These are phyloP conservation scores for Eupeodes latifasciatus DNA, from an alignment of 2,888 invertebrate species.

Conservation along the genomic window DNA sequence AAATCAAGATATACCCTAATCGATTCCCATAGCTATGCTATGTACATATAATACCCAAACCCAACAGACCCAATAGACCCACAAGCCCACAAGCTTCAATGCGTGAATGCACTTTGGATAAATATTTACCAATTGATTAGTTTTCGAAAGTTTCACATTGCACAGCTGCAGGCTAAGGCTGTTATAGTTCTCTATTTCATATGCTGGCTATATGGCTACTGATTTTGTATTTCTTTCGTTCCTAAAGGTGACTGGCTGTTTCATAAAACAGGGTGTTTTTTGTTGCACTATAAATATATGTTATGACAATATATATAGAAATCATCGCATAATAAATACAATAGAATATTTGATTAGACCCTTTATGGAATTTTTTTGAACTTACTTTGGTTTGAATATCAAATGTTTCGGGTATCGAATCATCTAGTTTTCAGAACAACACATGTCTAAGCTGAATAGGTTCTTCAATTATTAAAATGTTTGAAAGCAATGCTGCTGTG, in stretches of 20 bases:
- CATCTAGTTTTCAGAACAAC: too few species aligned
- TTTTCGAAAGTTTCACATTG: conserved; percentile 60
- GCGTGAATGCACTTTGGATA: conserved; percentile 75
- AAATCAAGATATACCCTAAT: conserved; percentile 73
- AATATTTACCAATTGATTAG: conserved; percentile 76
- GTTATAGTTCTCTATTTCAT: conserved; percentile 9
- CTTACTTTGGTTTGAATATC: too few species aligned
- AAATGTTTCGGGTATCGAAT: too few species aligned
- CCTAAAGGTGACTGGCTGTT: not conserved
- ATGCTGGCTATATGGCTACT: not conserved
- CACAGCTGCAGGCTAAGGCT: conserved; percentile 9
- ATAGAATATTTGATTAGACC: too few species aligned
- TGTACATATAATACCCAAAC: too few species aligned
- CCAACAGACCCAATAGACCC: conserved; percentile 24
- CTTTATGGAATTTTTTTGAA: too few species aligned
- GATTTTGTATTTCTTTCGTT: not conserved
- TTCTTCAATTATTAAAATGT: too few species aligned
- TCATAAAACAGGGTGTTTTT: conserved; percentile 17
- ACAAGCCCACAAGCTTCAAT: conserved; percentile 33
- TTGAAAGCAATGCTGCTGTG: too few species aligned
- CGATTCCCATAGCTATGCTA: conserved; percentile 43
- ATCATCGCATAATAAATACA: too few species aligned
- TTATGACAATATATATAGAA: too few species aligned
- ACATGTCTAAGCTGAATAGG: too few species aligned
- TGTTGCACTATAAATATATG: too few species aligned